Percentiles rank a stretch among this genome's conserved stretches.
Evolutionary conservation across 1,140 invertebrate species (phyloP).

Genomic region (Cheumatopsyche charites): DNA sequence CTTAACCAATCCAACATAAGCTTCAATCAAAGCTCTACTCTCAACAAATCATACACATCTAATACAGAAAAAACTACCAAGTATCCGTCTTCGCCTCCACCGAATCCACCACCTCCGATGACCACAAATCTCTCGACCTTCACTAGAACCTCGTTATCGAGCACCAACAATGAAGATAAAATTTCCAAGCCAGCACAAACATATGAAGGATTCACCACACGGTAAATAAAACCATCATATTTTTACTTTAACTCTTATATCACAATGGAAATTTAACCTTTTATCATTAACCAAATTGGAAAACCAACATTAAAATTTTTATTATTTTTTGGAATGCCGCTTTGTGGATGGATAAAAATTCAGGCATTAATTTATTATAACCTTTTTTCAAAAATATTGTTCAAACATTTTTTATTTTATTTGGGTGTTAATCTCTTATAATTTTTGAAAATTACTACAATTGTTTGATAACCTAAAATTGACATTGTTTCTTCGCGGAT

Average conservation of each 20-base stretch:
- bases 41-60: conserved; percentile 21
- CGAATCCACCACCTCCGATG: conserved; percentile 49
- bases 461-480: too few relatives aligned
- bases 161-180: conserved; percentile 8
- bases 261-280: background rate
- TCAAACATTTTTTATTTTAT: background rate
- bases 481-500: too few relatives aligned
- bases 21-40: conserved; percentile 13
- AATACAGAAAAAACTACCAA: conserved; percentile 42
- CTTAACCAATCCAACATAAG: conserved; percentile 24
- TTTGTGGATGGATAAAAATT: conserved; percentile 1
- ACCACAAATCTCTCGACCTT: conserved; percentile 56
- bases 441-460: too few relatives aligned
- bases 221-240: conserved; percentile 54
- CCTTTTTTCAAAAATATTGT: too few relatives aligned
- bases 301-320: too few relatives aligned
- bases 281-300: background rate
- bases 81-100: conserved; percentile 45
- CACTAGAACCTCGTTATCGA: conserved; percentile 48
- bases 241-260: background rate
- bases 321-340: conserved; percentile 26
- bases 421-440: too few relatives aligned
- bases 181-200: conserved; percentile 58
- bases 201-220: conserved; percentile 67
- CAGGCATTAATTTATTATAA: background rate